Base-by-base conservation (phyloP, 2,797 vertebrate species). In the Loris lydekkerianus region DNA sequence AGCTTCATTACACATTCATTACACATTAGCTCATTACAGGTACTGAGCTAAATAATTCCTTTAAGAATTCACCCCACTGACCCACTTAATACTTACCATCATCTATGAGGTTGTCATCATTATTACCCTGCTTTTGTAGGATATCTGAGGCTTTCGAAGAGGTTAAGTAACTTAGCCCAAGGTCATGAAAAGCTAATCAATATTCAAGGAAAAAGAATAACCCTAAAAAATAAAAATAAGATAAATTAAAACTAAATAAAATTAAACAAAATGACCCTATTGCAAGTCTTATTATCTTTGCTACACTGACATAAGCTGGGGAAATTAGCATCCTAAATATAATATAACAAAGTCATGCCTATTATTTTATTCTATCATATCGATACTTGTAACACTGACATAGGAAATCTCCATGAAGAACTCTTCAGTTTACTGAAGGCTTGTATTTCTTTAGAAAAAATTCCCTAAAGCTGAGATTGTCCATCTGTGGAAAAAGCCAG, bases 381-480 rank as follows among this genome's bases (percentile, higher is more conserved):
- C 25, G 29, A 3, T 65, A 49, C 46, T 49, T 34, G 0, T 65
- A 93, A 91, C 34, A 37, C 23, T 10, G 20, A 69, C 21, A 73
- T 21, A n/a, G n/a, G 34, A 94, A 90, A 88, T 70, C 20, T 53
- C 17, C 67, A 23, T 88, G 18, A 86, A 89, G 43, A 78, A 89
- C 43, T 34, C 43, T 80, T 76, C 2, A 0, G 72, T 80, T 96
- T 89, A 72, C 31, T 60, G 43, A 95, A 60, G 18, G 13, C 40
- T 72, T 91, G 23, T 83, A 34, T 91, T 92, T 94, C 92, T 84
- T 84, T 84, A 93, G 76, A 58, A 11, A 25, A 94, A 75, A 93
- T 37, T 13, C 53, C 34, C 76, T 85, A 92, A 90, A 96, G 60
- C 43, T 89, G 43, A 53, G 34, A 13, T 63, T 37, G 69, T 80